Evolutionary conservation across 2,113 vertebrate species (phyloP).

Genomic region (Eurystomus gularis): DNA sequence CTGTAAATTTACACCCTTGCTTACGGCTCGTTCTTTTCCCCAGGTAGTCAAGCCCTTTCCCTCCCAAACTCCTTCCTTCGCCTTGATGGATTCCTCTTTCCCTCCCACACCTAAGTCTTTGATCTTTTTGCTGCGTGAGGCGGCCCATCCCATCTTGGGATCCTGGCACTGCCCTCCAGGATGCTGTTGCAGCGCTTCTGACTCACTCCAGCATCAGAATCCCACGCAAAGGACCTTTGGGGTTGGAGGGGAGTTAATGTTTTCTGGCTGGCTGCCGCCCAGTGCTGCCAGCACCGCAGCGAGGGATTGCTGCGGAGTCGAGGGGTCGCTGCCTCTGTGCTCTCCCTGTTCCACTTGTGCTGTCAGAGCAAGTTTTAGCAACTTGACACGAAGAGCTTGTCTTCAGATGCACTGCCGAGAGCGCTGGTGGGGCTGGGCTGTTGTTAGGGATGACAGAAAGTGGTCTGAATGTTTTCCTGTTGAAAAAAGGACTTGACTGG

Average conservation of each 20-base stretch:
- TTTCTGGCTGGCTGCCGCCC: background rate
- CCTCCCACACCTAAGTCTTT: slow-evolving; percentile 57
- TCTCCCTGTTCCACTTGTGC: background rate
- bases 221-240: background rate
- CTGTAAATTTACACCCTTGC: background rate
- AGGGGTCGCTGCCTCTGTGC: background rate
- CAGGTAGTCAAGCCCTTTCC: slow-evolving; percentile 12
- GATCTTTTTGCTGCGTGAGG: slow-evolving; percentile 53
- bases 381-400: background rate
- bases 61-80: background rate
- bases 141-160: slow-evolving; percentile 14
- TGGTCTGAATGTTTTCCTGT: background rate
- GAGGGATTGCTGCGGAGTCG: background rate
- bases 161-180: slow-evolving; percentile 25
- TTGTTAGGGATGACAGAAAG: background rate
- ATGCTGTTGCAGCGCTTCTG: slow-evolving; percentile 28
- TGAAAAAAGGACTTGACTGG: background rate
- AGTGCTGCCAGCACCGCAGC: background rate
- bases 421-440: background rate
- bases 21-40: background rate
- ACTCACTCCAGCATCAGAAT: slow-evolving; percentile 4
- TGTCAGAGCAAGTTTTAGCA: background rate
- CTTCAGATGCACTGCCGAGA: background rate
- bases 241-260: background rate
- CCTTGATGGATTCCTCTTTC: background rate